Evolutionary conservation across 2,113 vertebrate species (phyloP), one percentile per base, ranked within the genome.

Genomic region (Candoia aspera): DNA sequence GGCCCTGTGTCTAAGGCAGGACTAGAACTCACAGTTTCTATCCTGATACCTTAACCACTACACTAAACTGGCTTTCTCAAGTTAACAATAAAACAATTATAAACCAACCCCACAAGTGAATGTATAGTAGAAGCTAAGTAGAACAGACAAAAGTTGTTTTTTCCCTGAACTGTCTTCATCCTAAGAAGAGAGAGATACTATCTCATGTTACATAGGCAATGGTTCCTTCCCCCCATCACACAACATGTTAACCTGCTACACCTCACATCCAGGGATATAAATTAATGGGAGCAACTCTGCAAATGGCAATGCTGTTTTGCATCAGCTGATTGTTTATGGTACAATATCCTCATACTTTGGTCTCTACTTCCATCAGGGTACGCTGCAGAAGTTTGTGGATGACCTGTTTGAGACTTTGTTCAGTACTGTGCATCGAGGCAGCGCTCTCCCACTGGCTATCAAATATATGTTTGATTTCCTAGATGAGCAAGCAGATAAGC

Each of bases 401-500:
- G 99, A 99, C 95, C 96, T 99, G 64, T 99, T 99, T 0, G 99
- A 99, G 98, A 99, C 99, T 37, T 95, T 99, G 94, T 99, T 99
- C 98, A 99, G 99, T 93, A 99, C 99, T 0, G 99, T 99, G 89
- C 99, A 99, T 96, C 96, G 99, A 42, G 99, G 99, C 95, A 99
- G 98, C 55, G 98, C 99, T 0, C 98, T 99, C 54, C 99, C 99
- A 0, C 96, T 99, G 73, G 99, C 99, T 96, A 99, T 99, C 97
- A 99, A 99, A 95, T 99, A 99, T 96, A 99, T 99, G 99, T 99
- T 99, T 6, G 99, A 99, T 92, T 99, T 99, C 98, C 96, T 99
- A 98, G 99, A 99, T 23, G 99, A 99, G 96, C 99, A 99, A 97
- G 99, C 99, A 0, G 99, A 99, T 97, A 98, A 98, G 92, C 99